Percentiles rank a stretch among this genome's conserved stretches.
phyloP scores from a whole-genome alignment of 2,888 invertebrate genomes.

The Antheraea yamamai region DNA sequence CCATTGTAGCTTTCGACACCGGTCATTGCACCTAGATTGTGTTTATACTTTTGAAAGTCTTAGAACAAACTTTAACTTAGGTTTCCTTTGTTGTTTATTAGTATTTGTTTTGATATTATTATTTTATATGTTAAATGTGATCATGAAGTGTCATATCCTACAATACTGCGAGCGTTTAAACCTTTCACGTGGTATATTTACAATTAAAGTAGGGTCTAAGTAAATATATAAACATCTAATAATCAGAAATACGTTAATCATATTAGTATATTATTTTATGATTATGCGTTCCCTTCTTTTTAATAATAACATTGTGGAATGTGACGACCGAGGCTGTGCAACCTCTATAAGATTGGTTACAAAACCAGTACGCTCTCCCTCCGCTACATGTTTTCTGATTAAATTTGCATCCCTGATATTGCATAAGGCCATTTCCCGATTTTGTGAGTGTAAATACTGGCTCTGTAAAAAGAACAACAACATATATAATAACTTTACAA shows the following conservation, averaged over 20 bases:
- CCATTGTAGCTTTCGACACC: too few species aligned
- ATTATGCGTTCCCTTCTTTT: constrained; percentile 38
- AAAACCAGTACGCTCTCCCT: constrained; percentile 34
- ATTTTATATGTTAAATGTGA: too few species aligned
- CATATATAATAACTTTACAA: not conserved
- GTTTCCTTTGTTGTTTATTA: too few species aligned
- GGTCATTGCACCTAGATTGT: too few species aligned
- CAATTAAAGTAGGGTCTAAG: not conserved
- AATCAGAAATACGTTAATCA: not conserved
- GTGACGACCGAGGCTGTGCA: constrained; percentile 49
- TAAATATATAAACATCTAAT: not conserved
- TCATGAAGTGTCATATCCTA: too few species aligned
- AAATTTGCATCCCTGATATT: constrained; percentile 35
- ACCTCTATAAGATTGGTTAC: constrained; percentile 36
- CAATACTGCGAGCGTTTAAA: too few species aligned
- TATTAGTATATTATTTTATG: constrained; percentile 26
- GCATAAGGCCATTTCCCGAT: constrained; percentile 30
- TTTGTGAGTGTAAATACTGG: constrained; percentile 30
- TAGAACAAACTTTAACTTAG: too few species aligned
- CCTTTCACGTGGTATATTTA: not conserved
- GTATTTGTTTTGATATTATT: too few species aligned
- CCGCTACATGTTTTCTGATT: constrained; percentile 32
- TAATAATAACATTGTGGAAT: constrained; percentile 37
- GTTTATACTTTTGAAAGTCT: too few species aligned
- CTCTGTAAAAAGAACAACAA: constrained; percentile 17